Evolutionary conservation across 2,888 invertebrate species (phyloP).

Genomic region (Amphipoea lucens): DNA sequence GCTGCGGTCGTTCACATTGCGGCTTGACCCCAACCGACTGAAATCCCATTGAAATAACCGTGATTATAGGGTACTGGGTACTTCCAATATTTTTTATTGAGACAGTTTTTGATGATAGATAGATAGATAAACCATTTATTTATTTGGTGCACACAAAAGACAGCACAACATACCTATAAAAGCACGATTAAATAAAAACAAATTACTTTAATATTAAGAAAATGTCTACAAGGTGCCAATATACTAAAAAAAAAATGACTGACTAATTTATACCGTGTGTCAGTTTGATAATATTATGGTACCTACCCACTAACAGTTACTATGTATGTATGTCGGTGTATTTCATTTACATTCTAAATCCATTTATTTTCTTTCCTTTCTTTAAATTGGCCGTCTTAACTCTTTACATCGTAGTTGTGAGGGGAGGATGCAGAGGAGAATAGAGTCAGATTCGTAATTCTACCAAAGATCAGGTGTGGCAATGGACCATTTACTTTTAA

Average conservation of each 20-base stretch:
- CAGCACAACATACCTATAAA: neutral
- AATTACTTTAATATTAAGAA: neutral
- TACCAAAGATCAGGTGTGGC: neutral
- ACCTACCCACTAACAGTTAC: neutral
- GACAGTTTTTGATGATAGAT: slow-evolving; percentile 25
- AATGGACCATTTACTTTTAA: neutral
- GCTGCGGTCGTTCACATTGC: slow-evolving; percentile 75
- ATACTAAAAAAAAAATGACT: neutral
- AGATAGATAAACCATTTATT: neutral
- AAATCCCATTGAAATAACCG: slow-evolving; percentile 71
- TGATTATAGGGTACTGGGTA: slow-evolving; percentile 43
- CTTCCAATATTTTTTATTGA: slow-evolving; percentile 41
- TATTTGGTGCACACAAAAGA: neutral
- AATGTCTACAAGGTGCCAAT: neutral
- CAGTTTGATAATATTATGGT: slow-evolving; percentile 7
- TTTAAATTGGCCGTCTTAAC: neutral
- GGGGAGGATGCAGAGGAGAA: neutral
- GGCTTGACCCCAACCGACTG: slow-evolving; percentile 72
- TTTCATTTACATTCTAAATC: neutral
- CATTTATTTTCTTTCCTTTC: neutral
- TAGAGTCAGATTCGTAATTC: neutral
- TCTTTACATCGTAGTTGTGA: neutral
- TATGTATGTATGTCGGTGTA: neutral
- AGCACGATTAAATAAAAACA: neutral
- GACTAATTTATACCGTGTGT: neutral